A percentile compares a stretch with the other conserved stretches of the same genome.
phyloP scores from a whole-genome alignment of 2,888 invertebrate genomes.

The Archips xylosteana region DNA sequence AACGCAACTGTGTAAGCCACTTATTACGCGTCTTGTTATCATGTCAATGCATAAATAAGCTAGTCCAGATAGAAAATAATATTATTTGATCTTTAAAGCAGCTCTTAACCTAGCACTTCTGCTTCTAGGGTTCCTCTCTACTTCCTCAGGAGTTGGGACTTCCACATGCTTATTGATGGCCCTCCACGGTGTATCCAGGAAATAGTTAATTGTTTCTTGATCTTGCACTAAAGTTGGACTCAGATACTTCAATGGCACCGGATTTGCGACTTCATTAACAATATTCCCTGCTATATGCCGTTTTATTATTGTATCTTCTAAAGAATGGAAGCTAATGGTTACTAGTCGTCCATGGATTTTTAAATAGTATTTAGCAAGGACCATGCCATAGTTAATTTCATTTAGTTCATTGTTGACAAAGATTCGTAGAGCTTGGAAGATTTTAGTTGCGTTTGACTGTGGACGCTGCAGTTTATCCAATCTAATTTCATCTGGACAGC shows the following conservation, averaged over 20 bases:
- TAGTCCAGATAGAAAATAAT: too few species aligned
- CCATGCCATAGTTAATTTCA: slow-evolving; percentile 95
- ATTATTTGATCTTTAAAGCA: slow-evolving; percentile 89
- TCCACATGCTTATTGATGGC: slow-evolving; percentile 93
- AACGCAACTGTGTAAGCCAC: too few species aligned
- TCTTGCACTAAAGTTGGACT: slow-evolving; percentile 87
- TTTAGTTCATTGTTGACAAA: slow-evolving; percentile 98
- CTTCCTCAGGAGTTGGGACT: slow-evolving; percentile 90
- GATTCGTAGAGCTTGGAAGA: slow-evolving; percentile 96
- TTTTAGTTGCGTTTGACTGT: slow-evolving; percentile 94
- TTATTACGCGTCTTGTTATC: too few species aligned
- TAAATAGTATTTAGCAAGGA: slow-evolving; percentile 91
- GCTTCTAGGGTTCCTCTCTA: slow-evolving; percentile 92
- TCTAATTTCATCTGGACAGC: slow-evolving; percentile 83
- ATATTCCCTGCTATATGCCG: slow-evolving; percentile 93
- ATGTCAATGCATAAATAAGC: too few species aligned
- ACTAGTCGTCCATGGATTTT: slow-evolving; percentile 92
- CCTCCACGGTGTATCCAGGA: slow-evolving; percentile 90
- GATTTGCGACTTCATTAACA: slow-evolving; percentile 89
- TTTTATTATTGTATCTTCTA: slow-evolving; percentile 97
- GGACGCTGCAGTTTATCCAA: slow-evolving; percentile 91
- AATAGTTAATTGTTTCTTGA: slow-evolving; percentile 85
- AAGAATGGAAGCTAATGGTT: slow-evolving; percentile 95
- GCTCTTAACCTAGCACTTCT: slow-evolving; percentile 96
- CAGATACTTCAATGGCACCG: slow-evolving; percentile 89